phyloP scores from a whole-genome alignment of 2,113 vertebrate species.

The Calypte anna region DNA sequence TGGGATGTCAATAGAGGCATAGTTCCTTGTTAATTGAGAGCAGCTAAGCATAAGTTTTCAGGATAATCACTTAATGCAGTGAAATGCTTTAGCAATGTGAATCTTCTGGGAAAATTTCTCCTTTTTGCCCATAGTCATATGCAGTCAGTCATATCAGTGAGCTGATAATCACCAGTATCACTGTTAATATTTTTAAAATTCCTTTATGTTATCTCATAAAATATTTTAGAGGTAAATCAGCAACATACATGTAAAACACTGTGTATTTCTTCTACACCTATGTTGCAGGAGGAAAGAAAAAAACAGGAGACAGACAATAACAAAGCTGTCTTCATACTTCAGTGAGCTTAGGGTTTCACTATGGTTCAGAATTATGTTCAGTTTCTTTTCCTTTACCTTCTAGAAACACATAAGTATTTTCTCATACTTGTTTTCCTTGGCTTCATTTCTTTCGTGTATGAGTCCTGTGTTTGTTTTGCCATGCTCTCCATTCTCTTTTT shows the following conservation, averaged over 20 bases:
- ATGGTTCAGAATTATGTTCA: neutral
- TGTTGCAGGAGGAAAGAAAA: accelerated
- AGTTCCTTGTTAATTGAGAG: neutral
- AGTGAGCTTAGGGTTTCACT: neutral
- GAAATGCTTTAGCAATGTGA: neutral
- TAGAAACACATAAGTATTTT: neutral
- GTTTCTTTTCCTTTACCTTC: neutral
- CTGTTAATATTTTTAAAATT: neutral
- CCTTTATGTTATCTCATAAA: neutral
- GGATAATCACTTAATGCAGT: neutral
- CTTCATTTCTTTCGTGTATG: neutral
- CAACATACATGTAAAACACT: no score
- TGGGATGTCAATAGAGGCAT: neutral
- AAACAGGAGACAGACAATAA: neutral
- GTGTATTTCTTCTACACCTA: neutral
- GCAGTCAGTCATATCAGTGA: neutral
- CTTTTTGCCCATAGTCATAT: neutral
- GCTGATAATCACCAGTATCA: neutral
- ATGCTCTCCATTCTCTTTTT: neutral
- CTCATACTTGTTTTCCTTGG: neutral
- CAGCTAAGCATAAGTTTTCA: neutral
- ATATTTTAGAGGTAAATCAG: neutral
- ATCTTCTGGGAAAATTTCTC: neutral
- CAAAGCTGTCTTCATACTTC: neutral
- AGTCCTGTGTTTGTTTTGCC: neutral